Conservation (phyloP, 1,140 invertebrate genomes). For the Zeugodacus cucurbitae region DNA sequence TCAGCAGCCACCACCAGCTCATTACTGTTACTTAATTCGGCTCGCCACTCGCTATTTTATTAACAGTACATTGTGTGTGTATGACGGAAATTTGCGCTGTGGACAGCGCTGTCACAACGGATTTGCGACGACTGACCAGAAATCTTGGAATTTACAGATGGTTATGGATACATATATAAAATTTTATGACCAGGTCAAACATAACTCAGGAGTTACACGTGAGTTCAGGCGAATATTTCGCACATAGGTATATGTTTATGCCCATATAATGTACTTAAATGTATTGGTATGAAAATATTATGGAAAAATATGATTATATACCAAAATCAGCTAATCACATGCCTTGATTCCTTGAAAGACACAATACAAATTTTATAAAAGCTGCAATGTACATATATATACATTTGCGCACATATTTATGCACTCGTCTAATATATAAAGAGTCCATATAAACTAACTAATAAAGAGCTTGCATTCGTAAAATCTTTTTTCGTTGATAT, state of each 20-base stretch:
- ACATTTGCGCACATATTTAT: no score
- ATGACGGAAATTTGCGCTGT: not conserved
- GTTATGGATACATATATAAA: not conserved
- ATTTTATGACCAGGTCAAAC: not conserved
- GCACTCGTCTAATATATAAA: not conserved
- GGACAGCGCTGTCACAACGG: not conserved
- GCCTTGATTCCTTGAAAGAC: no score
- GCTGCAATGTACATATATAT: no score
- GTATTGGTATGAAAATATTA: no score
- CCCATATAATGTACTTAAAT: no score
- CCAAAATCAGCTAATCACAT: not conserved
- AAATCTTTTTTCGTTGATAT: no score
- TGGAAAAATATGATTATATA: not conserved
- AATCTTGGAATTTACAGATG: not conserved
- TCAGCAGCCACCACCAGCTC: not conserved
- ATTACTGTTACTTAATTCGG: not conserved
- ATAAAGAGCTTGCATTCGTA: no score
- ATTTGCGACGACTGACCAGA: not conserved
- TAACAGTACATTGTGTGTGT: not conserved
- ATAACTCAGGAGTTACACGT: not conserved
- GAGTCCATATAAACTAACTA: no score
- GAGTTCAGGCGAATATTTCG: no score
- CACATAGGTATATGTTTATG: no score
- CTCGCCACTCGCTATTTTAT: not conserved
- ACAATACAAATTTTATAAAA: no score